Base-by-base conservation (phyloP, 1,140 invertebrate species). In the Glomeris maerens region DNA sequence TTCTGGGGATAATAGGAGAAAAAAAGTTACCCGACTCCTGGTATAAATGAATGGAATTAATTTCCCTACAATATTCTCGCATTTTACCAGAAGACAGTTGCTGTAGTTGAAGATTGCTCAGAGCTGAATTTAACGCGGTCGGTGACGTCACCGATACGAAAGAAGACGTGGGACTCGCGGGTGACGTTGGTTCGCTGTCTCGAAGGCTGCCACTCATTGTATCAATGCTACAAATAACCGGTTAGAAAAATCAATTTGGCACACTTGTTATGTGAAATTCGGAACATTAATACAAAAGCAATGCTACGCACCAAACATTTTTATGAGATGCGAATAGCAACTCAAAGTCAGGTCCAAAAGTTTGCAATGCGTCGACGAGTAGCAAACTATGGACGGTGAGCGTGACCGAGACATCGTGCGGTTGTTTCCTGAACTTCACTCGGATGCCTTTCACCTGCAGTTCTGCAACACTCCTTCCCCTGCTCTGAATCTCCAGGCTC, bases 341-440 rank as follows among this genome's bases (percentile, higher is more conserved):
- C 63, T 95, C 91, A 73, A 93, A 97, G 70, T 97, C 91, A 1
- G 81, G 79, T 0, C 92, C 91, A 68, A 89, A 93, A 5, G 84
- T 89, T 66, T 97, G 92, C 55, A 95, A 71, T 39, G 90, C 91
- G 72, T 97, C 92, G 0, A 92, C 91, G 7, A 97, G 65, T 7
- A 96, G 70, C 44, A 97, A 72, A 55, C 87, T 87, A 66, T 94
- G 89, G 10, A 97, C 88, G 27, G 84, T 87, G 31, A 96, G 74
- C 0, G 79, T 79, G 7, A 90, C 67, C 51, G 77, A 79, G 0
- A 79, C 75, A 64, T 91, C 83, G 27, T 73, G 72, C 0, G 78
- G 75, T 46, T 80, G 68, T 66, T 80, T 79, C 17, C 77, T 79
- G 57, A 82, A 69, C n/a, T 79, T 77, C 5, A 80, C 78, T 63